phyloP scores from a whole-genome alignment of 2,797 vertebrate genomes.

The Alca torda region DNA sequence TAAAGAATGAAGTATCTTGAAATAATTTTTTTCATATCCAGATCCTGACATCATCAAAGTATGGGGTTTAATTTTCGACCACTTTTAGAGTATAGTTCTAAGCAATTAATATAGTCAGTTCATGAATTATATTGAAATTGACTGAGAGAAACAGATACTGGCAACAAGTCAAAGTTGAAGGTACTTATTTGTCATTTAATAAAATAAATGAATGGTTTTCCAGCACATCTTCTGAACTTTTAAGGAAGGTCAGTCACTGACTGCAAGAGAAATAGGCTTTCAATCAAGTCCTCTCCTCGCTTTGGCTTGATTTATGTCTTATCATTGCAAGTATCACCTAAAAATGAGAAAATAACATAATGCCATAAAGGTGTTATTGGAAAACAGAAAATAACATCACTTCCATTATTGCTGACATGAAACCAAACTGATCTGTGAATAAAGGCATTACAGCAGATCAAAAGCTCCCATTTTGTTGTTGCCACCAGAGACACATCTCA shows the following conservation, averaged over 20 bases:
- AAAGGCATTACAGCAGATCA: constrained; percentile 12
- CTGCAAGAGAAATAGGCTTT: constrained; percentile 34
- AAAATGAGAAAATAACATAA: constrained; percentile 48
- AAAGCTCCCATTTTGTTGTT: neutral
- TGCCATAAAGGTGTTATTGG: neutral
- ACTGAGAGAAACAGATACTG: neutral
- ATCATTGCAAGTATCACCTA: neutral
- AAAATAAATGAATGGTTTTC: constrained; percentile 12
- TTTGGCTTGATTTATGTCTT: constrained; percentile 34
- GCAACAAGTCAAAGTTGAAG: neutral
- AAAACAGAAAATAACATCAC: constrained; percentile 44
- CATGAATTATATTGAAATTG: neutral
- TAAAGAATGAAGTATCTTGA: neutral
- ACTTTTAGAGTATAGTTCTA: neutral
- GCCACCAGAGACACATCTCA: neutral
- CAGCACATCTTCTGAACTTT: constrained; percentile 13
- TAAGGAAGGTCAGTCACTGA: neutral
- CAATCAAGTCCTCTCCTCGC: constrained; percentile 3
- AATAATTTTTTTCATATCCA: neutral
- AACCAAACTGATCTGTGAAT: constrained; percentile 23
- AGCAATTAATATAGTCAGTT: neutral
- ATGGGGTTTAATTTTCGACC: neutral
- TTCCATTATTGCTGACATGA: constrained; percentile 40
- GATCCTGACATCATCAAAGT: neutral
- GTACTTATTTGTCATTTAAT: constrained; percentile 9